phyloP scores from a whole-genome alignment of 2,888 invertebrate genomes.

The Caprella mutica region DNA sequence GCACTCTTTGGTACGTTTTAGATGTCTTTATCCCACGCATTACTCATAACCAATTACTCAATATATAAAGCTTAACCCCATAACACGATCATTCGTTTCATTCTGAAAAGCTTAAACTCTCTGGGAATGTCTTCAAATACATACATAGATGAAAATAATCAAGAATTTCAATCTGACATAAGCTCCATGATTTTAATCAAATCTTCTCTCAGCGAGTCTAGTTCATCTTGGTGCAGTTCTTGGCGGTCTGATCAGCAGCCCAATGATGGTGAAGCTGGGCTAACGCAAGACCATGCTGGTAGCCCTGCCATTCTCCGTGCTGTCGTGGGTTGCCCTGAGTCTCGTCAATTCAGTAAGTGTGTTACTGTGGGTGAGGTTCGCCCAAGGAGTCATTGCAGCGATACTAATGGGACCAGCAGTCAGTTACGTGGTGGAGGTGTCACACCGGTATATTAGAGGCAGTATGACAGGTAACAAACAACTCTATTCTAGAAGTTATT shows the following conservation, averaged over 20 bases:
- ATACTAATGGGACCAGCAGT: slow-evolving; percentile 16
- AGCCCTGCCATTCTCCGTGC: slow-evolving; percentile 15
- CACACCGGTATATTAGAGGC: slow-evolving; percentile 15
- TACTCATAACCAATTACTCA: not conserved
- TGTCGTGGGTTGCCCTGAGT: slow-evolving; percentile 13
- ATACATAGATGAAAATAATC: too few relatives aligned
- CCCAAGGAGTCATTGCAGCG: slow-evolving; percentile 17
- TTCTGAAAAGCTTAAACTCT: too few relatives aligned
- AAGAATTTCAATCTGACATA: not conserved
- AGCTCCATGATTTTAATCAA: too few relatives aligned
- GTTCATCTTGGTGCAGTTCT: slow-evolving; percentile 13
- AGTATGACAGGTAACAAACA: slow-evolving; percentile 5
- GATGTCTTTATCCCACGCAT: not conserved
- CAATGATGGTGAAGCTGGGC: slow-evolving; percentile 18
- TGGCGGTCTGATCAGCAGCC: slow-evolving; percentile 10
- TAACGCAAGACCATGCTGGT: slow-evolving; percentile 17
- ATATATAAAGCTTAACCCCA: too few relatives aligned
- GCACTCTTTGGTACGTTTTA: slow-evolving; percentile 16
- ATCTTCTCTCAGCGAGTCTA: slow-evolving; percentile 14
- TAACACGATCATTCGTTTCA: too few relatives aligned
- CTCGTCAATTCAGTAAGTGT: slow-evolving; percentile 6
- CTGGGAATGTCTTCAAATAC: too few relatives aligned
- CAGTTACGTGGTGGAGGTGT: slow-evolving; percentile 20
- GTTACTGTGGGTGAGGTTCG: slow-evolving; percentile 8
- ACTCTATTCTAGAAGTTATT: too few relatives aligned